phyloP scores from a whole-genome alignment of 1,140 invertebrate species.

The Magallana ariakensis region DNA sequence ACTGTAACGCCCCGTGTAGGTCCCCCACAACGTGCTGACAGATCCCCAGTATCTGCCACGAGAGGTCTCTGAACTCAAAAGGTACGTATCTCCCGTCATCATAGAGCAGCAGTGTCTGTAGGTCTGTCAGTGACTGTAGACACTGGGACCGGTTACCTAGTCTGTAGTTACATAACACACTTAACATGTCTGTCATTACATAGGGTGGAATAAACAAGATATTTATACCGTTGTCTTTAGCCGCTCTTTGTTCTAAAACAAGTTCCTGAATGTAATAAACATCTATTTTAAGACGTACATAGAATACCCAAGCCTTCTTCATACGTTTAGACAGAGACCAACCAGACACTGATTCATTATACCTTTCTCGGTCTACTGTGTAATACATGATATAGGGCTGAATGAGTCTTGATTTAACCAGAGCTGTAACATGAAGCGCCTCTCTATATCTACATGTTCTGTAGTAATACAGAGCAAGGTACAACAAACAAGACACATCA shows the following conservation, averaged over 20 bases:
- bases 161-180: neutral
- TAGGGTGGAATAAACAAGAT: neutral
- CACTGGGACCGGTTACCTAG: neutral
- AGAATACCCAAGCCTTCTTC: neutral
- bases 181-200: neutral
- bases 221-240: neutral
- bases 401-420: neutral
- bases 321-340: neutral
- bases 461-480: neutral
- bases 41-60: neutral
- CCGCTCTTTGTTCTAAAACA: neutral
- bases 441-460: neutral
- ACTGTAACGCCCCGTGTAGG: neutral
- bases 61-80: neutral
- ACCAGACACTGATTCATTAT: neutral
- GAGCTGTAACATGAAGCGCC: neutral
- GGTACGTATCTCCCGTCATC: neutral
- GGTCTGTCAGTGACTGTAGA: neutral
- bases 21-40: neutral
- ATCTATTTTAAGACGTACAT: neutral
- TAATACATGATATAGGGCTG: neutral
- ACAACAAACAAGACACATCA: neutral
- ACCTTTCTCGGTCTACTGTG: neutral
- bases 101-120: neutral
- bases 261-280: neutral